A percentile compares a stretch with the other conserved stretches of the same genome.
Conservation (phyloP, 2,113 vertebrate genomes). For the Polypterus bichir region DNA sequence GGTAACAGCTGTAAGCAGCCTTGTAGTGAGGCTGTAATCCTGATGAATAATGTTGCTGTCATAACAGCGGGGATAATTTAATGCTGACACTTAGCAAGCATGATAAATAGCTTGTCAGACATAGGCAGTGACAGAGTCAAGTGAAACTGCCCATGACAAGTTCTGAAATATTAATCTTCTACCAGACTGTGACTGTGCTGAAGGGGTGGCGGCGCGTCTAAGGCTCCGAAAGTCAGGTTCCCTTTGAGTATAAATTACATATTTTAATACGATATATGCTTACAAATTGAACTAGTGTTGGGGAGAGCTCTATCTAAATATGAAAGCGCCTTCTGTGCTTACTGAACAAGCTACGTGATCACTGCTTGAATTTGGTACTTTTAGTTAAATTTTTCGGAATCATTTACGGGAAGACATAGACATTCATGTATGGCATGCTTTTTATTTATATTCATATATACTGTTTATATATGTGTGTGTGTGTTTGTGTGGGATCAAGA, state of each 20-base stretch:
- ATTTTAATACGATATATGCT: constrained; percentile 6
- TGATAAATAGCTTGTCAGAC: constrained; percentile 81
- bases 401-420: too few species aligned
- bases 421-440: too few species aligned
- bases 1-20: constrained; percentile 46
- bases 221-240: constrained; percentile 12
- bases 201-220: constrained; percentile 18
- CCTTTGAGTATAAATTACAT: constrained; percentile 5
- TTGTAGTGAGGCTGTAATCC: constrained; percentile 60
- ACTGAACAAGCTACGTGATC: too few species aligned
- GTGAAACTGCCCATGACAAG: constrained; percentile 55
- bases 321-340: too few species aligned
- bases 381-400: too few species aligned
- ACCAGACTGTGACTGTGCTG: constrained; percentile 35
- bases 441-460: too few species aligned
- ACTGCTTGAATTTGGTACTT: too few species aligned
- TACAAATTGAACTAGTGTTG: neutral
- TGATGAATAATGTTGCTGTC: constrained; percentile 93
- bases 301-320: too few species aligned
- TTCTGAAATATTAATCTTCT: constrained; percentile 74
- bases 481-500: too few species aligned
- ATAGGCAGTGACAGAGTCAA: constrained; percentile 39
- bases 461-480: too few species aligned
- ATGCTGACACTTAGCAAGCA: constrained; percentile 75
- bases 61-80: constrained; percentile 87